A percentile compares a stretch with the other conserved stretches of the same genome.
Evolutionary conservation across 1,140 invertebrate genomes (phyloP).

Genomic region (Cotesia typhae): DNA sequence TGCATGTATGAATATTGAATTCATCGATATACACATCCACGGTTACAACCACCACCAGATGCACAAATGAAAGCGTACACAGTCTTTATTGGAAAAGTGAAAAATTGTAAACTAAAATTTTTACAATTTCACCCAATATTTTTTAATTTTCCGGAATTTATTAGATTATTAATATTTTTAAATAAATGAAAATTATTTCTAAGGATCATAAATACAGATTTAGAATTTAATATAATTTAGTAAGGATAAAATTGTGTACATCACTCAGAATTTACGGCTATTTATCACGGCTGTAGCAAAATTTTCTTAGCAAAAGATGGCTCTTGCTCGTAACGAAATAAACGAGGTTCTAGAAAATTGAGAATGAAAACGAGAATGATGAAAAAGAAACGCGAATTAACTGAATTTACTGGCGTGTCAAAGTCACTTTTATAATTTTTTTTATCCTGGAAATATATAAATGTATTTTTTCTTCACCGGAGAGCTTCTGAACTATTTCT

Average conservation of each 20-base stretch:
- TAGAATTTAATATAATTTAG: no score
- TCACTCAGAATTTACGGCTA: constrained; percentile 26
- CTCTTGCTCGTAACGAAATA: background rate
- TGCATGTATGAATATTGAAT: constrained; percentile 35
- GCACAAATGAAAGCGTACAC: background rate
- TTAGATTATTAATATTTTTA: no score
- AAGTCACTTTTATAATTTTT: background rate
- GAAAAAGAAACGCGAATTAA: background rate
- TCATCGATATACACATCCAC: constrained; percentile 22
- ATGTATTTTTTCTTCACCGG: background rate
- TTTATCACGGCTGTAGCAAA: constrained; percentile 32
- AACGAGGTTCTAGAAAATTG: no score
- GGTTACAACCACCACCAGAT: background rate
- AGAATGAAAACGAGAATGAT: constrained; percentile 7
- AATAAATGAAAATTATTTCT: no score
- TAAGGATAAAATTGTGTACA: background rate
- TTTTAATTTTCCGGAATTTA: background rate
- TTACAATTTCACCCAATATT: background rate
- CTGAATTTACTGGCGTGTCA: constrained; percentile 7
- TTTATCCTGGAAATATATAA: background rate
- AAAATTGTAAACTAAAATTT: background rate
- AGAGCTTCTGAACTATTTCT: background rate
- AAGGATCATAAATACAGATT: no score
- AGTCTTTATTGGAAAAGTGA: constrained; percentile 25
- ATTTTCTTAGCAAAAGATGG: background rate